Evolutionary conservation across 2,113 vertebrate genomes (phyloP).

Genomic region (Menura novaehollandiae): DNA sequence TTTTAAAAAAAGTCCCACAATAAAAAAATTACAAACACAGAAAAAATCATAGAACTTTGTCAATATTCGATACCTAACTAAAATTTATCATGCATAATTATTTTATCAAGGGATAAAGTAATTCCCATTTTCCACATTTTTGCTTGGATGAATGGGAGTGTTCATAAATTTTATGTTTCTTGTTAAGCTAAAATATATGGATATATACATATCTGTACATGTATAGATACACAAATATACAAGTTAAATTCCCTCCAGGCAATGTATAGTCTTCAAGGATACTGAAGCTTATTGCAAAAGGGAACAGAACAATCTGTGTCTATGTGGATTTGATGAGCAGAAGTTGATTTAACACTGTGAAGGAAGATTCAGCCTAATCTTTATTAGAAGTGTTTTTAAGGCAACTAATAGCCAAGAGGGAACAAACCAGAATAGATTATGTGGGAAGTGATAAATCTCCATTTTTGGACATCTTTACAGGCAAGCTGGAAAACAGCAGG

Average conservation of each 20-base stretch:
- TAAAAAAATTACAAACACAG: background rate
- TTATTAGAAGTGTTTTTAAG: background rate
- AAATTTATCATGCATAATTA: background rate
- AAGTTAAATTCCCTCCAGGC: background rate
- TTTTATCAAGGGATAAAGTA: background rate
- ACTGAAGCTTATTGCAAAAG: background rate
- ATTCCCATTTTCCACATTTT: background rate
- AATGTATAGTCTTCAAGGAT: background rate
- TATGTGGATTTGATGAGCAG: background rate
- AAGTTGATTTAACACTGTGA: background rate
- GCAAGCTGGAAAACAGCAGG: background rate
- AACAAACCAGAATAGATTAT: background rate
- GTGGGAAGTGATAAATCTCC: background rate
- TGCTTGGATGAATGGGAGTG: background rate
- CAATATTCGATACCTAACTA: background rate
- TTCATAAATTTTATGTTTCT: background rate
- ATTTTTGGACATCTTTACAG: background rate
- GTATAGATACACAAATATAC: background rate
- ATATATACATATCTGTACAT: background rate
- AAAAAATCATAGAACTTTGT: background rate
- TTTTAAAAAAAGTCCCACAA: accelerated
- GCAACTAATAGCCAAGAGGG: background rate
- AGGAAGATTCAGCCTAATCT: background rate
- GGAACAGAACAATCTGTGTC: background rate
- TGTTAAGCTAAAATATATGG: background rate